A percentile compares a stretch with the other conserved stretches of the same genome.
These are phyloP conservation scores for Fundulus diaphanus DNA, from an alignment of 2,797 vertebrate genomes.

Conservation along the genomic window DNA sequence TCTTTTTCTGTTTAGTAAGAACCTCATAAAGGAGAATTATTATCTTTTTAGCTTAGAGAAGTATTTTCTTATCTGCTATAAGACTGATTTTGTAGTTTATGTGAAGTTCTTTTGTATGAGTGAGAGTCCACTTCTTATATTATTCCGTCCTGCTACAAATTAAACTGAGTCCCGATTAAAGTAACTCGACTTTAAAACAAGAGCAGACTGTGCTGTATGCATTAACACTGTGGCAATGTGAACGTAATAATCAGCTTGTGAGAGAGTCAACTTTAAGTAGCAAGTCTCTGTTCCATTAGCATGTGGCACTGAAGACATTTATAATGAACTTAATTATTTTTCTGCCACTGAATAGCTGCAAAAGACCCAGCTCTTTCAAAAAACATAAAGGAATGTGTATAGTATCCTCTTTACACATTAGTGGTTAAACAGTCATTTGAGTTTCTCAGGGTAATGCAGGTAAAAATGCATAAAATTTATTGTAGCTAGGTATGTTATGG, in stretches of 20 bases:
- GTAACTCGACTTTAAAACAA: neutral
- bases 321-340: neutral
- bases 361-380: neutral
- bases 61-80: neutral
- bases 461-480: neutral
- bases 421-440: neutral
- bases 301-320: neutral
- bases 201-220: neutral
- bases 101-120: neutral
- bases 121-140: neutral
- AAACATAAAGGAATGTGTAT: neutral
- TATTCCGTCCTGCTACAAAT: neutral
- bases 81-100: neutral
- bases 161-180: neutral
- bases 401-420: neutral
- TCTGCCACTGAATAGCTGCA: neutral
- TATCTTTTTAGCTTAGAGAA: neutral
- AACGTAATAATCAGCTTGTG: conserved; percentile 11
- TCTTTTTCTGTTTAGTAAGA: neutral
- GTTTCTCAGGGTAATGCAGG: no score
- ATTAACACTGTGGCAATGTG: neutral
- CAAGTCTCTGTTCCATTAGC: neutral
- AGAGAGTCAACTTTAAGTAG: conserved; percentile 1
- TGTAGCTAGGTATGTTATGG: neutral
- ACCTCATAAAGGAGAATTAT: neutral